A percentile compares a stretch with the other conserved stretches of the same genome.
phyloP scores from a whole-genome alignment of 37 sponge, comb jelly and placozoan species.

The Axinella damicornis region DNA sequence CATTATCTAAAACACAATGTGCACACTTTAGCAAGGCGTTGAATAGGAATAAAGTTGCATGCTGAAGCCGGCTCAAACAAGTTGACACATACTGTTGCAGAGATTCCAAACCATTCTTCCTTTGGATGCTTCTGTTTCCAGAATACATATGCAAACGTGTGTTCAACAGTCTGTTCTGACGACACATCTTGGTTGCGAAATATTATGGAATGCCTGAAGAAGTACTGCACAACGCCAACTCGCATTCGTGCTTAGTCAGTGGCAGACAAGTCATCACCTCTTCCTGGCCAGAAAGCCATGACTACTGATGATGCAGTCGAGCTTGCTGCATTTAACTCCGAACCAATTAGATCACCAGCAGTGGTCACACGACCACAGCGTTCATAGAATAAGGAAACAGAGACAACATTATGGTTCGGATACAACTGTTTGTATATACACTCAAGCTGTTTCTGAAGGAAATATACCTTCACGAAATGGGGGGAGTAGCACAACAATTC shows the following conservation, averaged over 20 bases:
- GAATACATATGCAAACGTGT: constrained; percentile 37
- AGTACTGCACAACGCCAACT: constrained; percentile 46
- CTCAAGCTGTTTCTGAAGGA: not conserved
- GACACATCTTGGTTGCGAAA: not conserved
- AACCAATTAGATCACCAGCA: constrained; percentile 51
- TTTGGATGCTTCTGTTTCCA: constrained; percentile 46
- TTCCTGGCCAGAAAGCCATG: constrained; percentile 47
- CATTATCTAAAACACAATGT: not conserved
- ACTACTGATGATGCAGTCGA: constrained; percentile 39
- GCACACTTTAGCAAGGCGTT: constrained; percentile 50
- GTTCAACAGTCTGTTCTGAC: not conserved
- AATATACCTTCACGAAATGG: constrained; percentile 16
- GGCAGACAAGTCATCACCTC: not conserved
- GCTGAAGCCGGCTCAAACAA: not conserved
- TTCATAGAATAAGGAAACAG: constrained; percentile 19
- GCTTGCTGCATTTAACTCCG: constrained; percentile 11
- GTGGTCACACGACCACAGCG: constrained; percentile 15
- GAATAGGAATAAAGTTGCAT: constrained; percentile 57
- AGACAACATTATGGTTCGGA: not conserved
- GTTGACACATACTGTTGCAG: constrained; percentile 35
- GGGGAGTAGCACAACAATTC: constrained; percentile 24
- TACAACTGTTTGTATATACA: constrained; percentile 28
- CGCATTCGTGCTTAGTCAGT: constrained; percentile 1
- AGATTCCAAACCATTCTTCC: constrained; percentile 31
- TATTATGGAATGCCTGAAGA: constrained; percentile 12